A percentile compares a stretch with the other conserved stretches of the same genome.
Conservation (phyloP, 2,797 vertebrate species). For the Strix occidentalis region DNA sequence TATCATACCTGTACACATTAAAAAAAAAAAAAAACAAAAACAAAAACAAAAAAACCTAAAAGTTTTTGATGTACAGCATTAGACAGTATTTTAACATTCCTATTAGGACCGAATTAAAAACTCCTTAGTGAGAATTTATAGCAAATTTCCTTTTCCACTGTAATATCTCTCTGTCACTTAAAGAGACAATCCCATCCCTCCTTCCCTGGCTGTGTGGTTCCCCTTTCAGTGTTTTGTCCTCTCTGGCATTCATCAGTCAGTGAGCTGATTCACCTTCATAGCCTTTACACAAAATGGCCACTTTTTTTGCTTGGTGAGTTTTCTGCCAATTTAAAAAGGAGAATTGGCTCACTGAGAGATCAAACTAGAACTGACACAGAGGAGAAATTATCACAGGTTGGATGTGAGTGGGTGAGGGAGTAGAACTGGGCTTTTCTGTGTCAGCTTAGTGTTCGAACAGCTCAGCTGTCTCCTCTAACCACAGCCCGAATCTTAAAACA, state of each 20-base stretch:
- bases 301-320: not conserved
- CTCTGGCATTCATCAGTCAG: not conserved
- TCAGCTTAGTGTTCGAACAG: not conserved
- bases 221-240: not conserved
- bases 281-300: fast-evolving
- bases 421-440: not conserved
- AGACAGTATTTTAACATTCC: not conserved
- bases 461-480: not conserved
- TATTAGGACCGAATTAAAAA: not conserved
- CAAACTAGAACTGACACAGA: not conserved
- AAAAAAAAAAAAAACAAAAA: no score
- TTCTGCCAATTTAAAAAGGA: not conserved
- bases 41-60: no score
- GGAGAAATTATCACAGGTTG: not conserved
- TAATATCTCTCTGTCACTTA: not conserved
- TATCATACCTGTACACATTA: not conserved
- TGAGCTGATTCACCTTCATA: not conserved
- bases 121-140: not conserved
- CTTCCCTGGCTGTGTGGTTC: not conserved
- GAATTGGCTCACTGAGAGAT: not conserved
- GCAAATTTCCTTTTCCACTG: not conserved
- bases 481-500: not conserved
- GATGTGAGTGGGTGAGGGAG: not conserved
- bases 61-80: not conserved
- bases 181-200: not conserved